These are phyloP conservation scores for Brachyistius frenatus DNA, from an alignment of 2,113 vertebrate species.

Conservation along the genomic window DNA sequence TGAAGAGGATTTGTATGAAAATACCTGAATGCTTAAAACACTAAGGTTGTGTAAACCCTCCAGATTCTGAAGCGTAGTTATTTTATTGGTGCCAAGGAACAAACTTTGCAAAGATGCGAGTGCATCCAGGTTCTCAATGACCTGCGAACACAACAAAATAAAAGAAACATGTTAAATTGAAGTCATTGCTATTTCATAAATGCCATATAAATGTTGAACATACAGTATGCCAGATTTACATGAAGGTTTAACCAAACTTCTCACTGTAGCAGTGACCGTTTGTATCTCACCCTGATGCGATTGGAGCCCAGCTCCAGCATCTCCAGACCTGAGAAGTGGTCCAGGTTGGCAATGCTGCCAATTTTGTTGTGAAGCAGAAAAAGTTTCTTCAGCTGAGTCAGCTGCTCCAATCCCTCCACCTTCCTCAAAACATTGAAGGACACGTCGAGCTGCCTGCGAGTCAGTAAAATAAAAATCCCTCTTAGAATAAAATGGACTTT, in stretches of 20 bases:
- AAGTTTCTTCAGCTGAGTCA: conserved; percentile 92
- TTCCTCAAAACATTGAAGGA: conserved; percentile 96
- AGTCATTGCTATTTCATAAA: background rate
- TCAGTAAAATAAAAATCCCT: conserved; percentile 14
- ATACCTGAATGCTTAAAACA: conserved; percentile 98
- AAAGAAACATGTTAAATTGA: background rate
- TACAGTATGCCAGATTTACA: background rate
- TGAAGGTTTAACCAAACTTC: background rate
- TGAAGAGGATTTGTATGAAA: background rate
- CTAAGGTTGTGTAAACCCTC: conserved; percentile 92
- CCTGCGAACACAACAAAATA: conserved; percentile 78
- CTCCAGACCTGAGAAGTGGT: conserved; percentile 87
- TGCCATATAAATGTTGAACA: no score
- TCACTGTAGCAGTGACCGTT: background rate
- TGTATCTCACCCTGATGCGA: conserved; percentile 91
- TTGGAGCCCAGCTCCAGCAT: conserved; percentile 98
- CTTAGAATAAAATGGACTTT: background rate
- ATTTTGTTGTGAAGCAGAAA: conserved; percentile 99
- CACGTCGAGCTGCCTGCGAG: conserved; percentile 91
- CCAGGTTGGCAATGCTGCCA: conserved; percentile 89
- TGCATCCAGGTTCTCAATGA: conserved; percentile 93
- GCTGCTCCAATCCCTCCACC: conserved; percentile 91
- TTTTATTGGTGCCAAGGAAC: conserved; percentile 99
- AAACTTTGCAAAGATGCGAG: conserved; percentile 91
- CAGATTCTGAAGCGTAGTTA: conserved; percentile 95